Conservation (phyloP, 2,113 vertebrate genomes). For the Lichenostomus cassidix region DNA sequence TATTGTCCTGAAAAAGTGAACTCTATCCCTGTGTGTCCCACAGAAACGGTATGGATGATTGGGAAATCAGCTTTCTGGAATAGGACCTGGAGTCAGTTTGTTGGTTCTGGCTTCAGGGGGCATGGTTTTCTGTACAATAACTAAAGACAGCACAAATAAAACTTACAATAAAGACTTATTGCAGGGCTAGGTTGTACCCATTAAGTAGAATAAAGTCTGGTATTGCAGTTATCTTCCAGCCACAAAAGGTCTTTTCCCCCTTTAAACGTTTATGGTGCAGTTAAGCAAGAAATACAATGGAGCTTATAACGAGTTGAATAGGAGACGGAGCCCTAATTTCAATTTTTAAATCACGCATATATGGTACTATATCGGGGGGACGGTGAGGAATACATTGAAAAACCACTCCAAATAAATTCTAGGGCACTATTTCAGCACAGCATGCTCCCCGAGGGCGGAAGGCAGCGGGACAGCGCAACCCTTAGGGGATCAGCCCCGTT, state of each 20-base stretch:
- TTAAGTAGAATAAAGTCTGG: neutral
- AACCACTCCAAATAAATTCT: accelerated
- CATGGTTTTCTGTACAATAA: neutral
- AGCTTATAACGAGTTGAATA: neutral
- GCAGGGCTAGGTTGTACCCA: neutral
- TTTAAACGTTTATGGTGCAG: neutral
- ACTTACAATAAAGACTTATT: neutral
- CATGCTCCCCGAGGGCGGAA: neutral
- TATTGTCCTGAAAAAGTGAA: neutral
- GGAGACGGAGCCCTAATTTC: neutral
- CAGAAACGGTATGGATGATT: neutral
- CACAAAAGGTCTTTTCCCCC: neutral
- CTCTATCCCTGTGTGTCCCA: accelerated
- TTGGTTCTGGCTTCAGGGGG: neutral
- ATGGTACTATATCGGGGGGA: accelerated
- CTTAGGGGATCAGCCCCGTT: neutral
- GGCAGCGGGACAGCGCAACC: neutral
- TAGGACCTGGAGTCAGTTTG: accelerated
- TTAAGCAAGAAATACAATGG: neutral
- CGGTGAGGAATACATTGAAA: neutral
- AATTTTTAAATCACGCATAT: neutral
- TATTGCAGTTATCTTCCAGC: neutral
- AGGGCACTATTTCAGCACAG: neutral
- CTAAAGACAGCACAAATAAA: neutral
- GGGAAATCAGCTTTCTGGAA: neutral